phyloP scores from a whole-genome alignment of 1,140 invertebrate genomes.

The Drosophila suzukii region DNA sequence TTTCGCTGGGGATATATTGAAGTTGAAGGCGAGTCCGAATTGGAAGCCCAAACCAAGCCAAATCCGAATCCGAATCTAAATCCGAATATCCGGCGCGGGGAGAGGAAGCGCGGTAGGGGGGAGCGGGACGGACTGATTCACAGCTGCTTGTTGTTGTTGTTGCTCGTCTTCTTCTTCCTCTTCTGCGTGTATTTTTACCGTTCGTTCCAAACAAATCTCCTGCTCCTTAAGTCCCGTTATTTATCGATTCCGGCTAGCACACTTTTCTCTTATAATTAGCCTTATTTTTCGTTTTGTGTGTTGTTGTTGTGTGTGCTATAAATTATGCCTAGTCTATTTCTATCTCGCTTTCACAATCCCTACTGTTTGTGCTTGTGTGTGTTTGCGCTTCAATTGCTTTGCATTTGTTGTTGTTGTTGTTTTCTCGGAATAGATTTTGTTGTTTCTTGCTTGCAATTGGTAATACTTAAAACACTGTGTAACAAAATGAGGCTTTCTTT shows the following conservation, averaged over 20 bases:
- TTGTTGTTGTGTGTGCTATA: constrained; percentile 40
- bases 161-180: neutral
- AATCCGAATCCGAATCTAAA: neutral
- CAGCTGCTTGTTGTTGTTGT: constrained; percentile 25
- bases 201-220: constrained; percentile 10
- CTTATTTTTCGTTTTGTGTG: neutral
- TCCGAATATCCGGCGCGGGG: constrained; percentile 1
- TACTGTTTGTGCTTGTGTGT: constrained; percentile 9
- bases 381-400: constrained; percentile 44
- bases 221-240: constrained; percentile 19
- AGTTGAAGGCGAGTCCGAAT: neutral
- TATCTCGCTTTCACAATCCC: constrained; percentile 51
- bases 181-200: constrained; percentile 1
- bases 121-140: constrained; percentile 28
- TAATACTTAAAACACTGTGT: constrained; percentile 13
- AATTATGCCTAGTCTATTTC: constrained; percentile 50
- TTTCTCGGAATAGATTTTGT: constrained; percentile 7
- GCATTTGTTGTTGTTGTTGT: constrained; percentile 57
- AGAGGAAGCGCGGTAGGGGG: constrained; percentile 9
- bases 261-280: constrained; percentile 38
- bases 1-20: neutral
- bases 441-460: constrained; percentile 26
- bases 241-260: constrained; percentile 37
- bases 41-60: neutral
- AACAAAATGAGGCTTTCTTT: constrained; percentile 10